phyloP scores from a whole-genome alignment of 2,888 invertebrate genomes.

The Hyalella azteca region DNA sequence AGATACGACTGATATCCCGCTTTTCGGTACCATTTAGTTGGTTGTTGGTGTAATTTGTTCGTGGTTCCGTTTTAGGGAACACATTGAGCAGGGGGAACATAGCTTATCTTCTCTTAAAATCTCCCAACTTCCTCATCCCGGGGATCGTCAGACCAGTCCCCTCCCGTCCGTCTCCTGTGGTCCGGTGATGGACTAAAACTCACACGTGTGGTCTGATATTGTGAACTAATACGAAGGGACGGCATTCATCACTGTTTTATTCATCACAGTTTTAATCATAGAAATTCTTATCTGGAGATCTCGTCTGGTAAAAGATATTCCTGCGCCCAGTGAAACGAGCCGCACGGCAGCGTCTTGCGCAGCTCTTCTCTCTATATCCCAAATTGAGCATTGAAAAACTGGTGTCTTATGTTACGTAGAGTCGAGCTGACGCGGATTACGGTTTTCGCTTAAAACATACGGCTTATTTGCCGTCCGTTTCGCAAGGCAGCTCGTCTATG shows the following conservation, averaged over 20 bases:
- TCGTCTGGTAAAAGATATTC: slow-evolving; percentile 3
- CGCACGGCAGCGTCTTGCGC: neutral
- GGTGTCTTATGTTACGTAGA: neutral
- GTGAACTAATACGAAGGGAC: slow-evolving; percentile 10
- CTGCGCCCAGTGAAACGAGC: neutral
- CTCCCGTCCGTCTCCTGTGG: too few species aligned
- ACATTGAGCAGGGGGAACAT: too few species aligned
- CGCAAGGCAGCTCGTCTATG: neutral
- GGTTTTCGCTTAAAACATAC: neutral
- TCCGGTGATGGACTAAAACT: too few species aligned
- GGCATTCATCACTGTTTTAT: slow-evolving; percentile 4
- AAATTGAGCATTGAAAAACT: neutral
- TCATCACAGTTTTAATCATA: slow-evolving; percentile 1
- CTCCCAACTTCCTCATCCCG: too few species aligned
- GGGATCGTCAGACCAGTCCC: too few species aligned
- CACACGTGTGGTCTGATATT: too few species aligned
- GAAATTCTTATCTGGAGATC: neutral
- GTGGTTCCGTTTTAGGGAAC: too few species aligned
- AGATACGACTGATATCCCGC: too few species aligned
- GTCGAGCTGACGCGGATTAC: neutral
- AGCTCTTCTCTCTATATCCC: neutral
- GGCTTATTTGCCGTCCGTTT: neutral
- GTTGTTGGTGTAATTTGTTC: too few species aligned
- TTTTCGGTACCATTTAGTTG: too few species aligned
- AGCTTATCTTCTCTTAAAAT: too few species aligned